These are phyloP conservation scores for Megastigmus dorsalis DNA, from an alignment of 2,888 invertebrate genomes.

Conservation along the genomic window DNA sequence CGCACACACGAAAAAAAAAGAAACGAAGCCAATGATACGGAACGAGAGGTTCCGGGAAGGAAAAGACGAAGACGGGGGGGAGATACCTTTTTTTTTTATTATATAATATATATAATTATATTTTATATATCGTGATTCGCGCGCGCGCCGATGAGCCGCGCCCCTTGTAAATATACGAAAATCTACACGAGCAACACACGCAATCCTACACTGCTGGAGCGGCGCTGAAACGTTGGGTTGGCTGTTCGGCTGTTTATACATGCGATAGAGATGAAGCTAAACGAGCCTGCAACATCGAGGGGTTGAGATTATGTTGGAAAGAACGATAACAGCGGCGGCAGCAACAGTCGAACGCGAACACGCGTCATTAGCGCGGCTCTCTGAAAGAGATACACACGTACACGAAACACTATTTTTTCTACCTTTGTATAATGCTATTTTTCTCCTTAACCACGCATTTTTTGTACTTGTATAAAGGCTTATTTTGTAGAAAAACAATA, in stretches of 20 bases:
- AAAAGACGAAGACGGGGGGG: slow-evolving; percentile 26
- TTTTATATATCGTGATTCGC: slow-evolving; percentile 67
- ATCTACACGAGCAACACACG: slow-evolving; percentile 51
- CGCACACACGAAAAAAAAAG: slow-evolving; percentile 11
- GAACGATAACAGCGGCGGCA: too few relatives aligned
- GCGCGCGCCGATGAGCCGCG: too few relatives aligned
- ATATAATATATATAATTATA: slow-evolving; percentile 41
- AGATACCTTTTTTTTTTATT: too few relatives aligned
- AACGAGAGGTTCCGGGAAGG: slow-evolving; percentile 32
- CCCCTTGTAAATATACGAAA: slow-evolving; percentile 71
- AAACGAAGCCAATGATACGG: slow-evolving; percentile 52
- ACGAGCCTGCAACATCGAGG: background rate
- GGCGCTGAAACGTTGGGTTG: slow-evolving; percentile 46
- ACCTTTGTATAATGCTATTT: slow-evolving; percentile 52
- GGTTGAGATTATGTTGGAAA: too few relatives aligned
- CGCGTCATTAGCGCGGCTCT: background rate
- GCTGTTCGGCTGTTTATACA: too few relatives aligned
- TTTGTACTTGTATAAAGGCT: slow-evolving; percentile 75
- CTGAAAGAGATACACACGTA: too few relatives aligned
- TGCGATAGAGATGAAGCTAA: too few relatives aligned
- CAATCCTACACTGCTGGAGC: slow-evolving; percentile 39
- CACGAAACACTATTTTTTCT: slow-evolving; percentile 69
- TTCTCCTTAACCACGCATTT: slow-evolving; percentile 69
- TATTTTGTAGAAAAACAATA: slow-evolving; percentile 72
- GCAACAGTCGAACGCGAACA: background rate